Conservation (phyloP, 2,888 invertebrate species). For the Hyalella azteca region DNA sequence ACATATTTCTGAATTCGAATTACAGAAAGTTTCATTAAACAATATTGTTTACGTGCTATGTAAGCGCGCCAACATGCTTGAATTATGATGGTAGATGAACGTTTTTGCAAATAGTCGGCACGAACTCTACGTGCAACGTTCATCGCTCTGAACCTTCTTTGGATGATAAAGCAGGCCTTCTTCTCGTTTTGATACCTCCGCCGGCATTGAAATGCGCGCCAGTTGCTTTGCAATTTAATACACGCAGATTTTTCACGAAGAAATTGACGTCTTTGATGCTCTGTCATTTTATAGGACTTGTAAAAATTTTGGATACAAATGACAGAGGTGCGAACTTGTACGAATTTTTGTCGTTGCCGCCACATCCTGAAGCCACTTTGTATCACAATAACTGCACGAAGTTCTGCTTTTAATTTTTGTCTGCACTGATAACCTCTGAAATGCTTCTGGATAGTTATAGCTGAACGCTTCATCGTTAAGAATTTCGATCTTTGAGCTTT, state of each 20-base stretch:
- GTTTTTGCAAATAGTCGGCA: neutral
- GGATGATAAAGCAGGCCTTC: neutral
- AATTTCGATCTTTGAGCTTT: neutral
- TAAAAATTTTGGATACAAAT: slow-evolving; percentile 38
- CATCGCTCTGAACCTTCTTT: neutral
- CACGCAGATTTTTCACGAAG: neutral
- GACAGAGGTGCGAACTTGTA: too few species aligned
- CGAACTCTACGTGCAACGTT: neutral
- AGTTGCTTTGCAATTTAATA: slow-evolving; percentile 27
- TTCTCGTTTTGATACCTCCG: neutral
- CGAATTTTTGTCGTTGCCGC: neutral
- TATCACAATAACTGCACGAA: slow-evolving; percentile 34
- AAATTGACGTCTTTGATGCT: slow-evolving; percentile 15
- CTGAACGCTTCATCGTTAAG: neutral
- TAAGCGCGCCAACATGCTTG: slow-evolving; percentile 18
- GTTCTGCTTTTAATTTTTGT: neutral
- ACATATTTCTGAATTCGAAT: neutral
- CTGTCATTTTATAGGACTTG: neutral
- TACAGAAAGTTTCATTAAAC: neutral
- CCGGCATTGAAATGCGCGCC: slow-evolving; percentile 7
- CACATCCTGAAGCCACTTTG: slow-evolving; percentile 38
- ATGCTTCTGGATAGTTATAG: slow-evolving; percentile 19
- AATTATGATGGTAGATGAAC: neutral
- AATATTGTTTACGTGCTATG: slow-evolving; percentile 11
- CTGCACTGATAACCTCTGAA: slow-evolving; percentile 24